Base-by-base conservation (phyloP, 2,113 vertebrate genomes). In the Corapipo altera region DNA sequence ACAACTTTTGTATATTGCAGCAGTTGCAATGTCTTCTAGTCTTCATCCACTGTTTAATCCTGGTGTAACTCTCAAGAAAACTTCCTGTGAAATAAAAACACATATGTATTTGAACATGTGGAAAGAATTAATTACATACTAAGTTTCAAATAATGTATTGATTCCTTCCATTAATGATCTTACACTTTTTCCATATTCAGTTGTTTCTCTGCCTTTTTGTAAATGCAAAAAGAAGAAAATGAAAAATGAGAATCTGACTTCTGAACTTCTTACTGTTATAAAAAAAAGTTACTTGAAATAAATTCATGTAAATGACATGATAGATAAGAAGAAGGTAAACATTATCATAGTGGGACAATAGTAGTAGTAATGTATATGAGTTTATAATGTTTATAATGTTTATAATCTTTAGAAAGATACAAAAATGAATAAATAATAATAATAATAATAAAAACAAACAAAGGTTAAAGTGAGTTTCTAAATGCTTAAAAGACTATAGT, bases 331-430 rank as follows among this genome's bases (percentile, higher is more conserved):
- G 8, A 15, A 21, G 8, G 23, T 69, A 85, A 88, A 67, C 24
- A 16, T 3, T 48, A 32, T 33, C 32, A 49, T 59, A 87, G 5
- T 28, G 11, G 35, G 11, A 57, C 59, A 18, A 41, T 41, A 41
- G 39, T 41, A 41, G 39, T 91, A 59, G 8, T 58, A 78, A 37
- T 22, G 12, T 79, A 15, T 54, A 51, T 77, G 28, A 76, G 12
- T 85, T 32, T 91, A 41, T 66, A 41, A 92, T n/a, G n/a, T n/a
- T n/a, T n/a, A n/a, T n/a, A n/a, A n/a, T n/a, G 18, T 35, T 95
- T 91, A 87, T 85, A 95, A 96, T 43, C 30, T 96, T 95, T 94
- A 65, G 22, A 91, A 91, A 91, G 30, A 75, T 82, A 18, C 7
- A 76, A 10, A 93, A 77, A 89, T 79, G 9, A 41, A 90, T 76